Conservation (phyloP, 2,113 vertebrate genomes). For the Semnornis frantzii region DNA sequence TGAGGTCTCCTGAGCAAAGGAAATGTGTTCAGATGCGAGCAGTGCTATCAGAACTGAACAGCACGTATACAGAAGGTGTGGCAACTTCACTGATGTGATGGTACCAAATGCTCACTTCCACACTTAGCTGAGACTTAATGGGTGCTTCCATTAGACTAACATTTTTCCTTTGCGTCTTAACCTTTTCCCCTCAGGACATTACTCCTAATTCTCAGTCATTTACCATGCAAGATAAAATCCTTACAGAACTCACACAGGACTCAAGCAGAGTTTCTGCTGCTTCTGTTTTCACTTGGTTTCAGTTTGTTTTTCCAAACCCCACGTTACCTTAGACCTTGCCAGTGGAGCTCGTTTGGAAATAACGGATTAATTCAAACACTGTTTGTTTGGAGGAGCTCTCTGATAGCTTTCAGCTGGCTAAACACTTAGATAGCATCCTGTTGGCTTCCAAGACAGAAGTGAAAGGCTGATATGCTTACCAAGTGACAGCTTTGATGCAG, state of each 20-base stretch:
- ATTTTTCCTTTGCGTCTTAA: not conserved
- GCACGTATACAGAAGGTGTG: not conserved
- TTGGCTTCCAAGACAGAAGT: slow-evolving; percentile 40
- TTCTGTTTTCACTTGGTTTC: slow-evolving; percentile 66
- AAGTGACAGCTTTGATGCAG: slow-evolving; percentile 28
- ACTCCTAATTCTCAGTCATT: slow-evolving; percentile 1
- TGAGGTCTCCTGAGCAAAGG: not conserved
- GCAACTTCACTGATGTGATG: not conserved
- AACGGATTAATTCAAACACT: slow-evolving; percentile 64
- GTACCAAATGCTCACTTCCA: not conserved
- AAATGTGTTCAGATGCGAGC: not conserved
- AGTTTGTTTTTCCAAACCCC: slow-evolving; percentile 68
- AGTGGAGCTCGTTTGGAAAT: slow-evolving; percentile 57
- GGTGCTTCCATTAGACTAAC: not conserved
- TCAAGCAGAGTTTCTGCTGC: slow-evolving; percentile 27
- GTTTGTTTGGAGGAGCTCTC: slow-evolving; percentile 56
- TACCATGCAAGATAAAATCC: slow-evolving; percentile 22
- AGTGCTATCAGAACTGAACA: not conserved
- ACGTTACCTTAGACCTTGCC: slow-evolving; percentile 58
- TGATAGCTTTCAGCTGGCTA: slow-evolving; percentile 70
- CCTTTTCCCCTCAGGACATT: not conserved
- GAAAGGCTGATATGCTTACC: slow-evolving; percentile 29
- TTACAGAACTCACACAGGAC: slow-evolving; percentile 23
- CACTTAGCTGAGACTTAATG: not conserved
- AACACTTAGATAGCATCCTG: slow-evolving; percentile 61